Percentiles rank a stretch among this genome's conserved stretches.
Conservation (phyloP, 2,888 invertebrate species). For the Rotaria macrura region DNA sequence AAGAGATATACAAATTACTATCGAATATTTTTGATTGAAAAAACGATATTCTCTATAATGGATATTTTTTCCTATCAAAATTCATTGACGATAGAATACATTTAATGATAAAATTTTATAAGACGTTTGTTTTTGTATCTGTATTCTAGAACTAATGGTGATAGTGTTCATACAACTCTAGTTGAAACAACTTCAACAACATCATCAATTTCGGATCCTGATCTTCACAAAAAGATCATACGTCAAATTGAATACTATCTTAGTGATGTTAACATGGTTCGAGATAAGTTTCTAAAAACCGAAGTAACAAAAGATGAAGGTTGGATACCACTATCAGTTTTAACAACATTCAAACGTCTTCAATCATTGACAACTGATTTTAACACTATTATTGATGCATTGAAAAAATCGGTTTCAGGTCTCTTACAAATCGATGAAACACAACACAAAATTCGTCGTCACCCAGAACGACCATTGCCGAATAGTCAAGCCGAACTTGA, state of each 20-base stretch:
- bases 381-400: slow-evolving; percentile 62
- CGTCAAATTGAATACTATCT: slow-evolving; percentile 58
- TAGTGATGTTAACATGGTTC: slow-evolving; percentile 79
- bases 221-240: slow-evolving; percentile 28
- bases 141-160: neutral
- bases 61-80: too few species aligned
- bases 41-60: too few species aligned
- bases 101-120: neutral
- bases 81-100: too few species aligned
- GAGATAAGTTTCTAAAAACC: slow-evolving; percentile 82
- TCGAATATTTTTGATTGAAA: too few species aligned
- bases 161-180: neutral
- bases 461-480: slow-evolving; percentile 65
- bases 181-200: neutral
- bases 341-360: slow-evolving; percentile 78
- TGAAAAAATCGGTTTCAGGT: slow-evolving; percentile 64
- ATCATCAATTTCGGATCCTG: neutral
- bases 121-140: neutral
- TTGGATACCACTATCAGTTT: slow-evolving; percentile 70
- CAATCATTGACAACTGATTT: slow-evolving; percentile 59
- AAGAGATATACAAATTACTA: too few species aligned
- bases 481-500: slow-evolving; percentile 71
- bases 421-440: slow-evolving; percentile 61
- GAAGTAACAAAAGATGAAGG: slow-evolving; percentile 72
- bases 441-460: slow-evolving; percentile 63